phyloP scores from a whole-genome alignment of 2,113 vertebrate species.

The Benthochromis sp. region DNA sequence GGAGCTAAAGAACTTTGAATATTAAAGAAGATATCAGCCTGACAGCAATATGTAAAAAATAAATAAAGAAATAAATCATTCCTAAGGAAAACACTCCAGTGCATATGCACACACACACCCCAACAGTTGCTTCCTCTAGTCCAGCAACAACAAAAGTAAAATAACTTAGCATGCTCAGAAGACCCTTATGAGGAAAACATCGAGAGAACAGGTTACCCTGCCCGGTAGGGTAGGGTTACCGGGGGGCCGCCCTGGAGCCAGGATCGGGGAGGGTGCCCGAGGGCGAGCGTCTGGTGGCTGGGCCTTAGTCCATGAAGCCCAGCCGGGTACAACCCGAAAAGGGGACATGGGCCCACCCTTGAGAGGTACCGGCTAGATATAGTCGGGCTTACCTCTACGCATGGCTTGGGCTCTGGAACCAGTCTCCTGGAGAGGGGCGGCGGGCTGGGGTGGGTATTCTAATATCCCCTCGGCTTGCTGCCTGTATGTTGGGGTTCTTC shows the following conservation, averaged over 20 bases:
- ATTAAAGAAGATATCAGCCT: background rate
- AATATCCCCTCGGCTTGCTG: background rate
- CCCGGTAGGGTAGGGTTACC: background rate
- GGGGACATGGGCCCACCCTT: background rate
- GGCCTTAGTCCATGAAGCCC: background rate
- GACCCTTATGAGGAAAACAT: background rate
- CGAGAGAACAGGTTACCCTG: background rate
- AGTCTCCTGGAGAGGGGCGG: no score
- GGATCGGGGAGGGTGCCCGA: background rate
- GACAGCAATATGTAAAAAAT: background rate
- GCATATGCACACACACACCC: background rate
- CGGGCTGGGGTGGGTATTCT: background rate
- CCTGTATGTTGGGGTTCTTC: fast-evolving
- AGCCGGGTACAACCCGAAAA: background rate
- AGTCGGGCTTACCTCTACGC: no score
- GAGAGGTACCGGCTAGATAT: no score
- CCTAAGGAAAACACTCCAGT: background rate
- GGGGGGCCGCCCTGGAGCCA: background rate
- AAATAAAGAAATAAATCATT: background rate
- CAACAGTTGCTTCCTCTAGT: background rate
- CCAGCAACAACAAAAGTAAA: background rate
- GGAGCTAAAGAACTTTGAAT: conserved; percentile 7
- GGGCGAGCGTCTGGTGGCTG: background rate
- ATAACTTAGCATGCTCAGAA: background rate
- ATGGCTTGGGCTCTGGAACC: no score